A percentile compares a stretch with the other conserved stretches of the same genome.
These are phyloP conservation scores for Synanthedon myopaeformis DNA, from an alignment of 2,888 invertebrate genomes.

Conservation along the genomic window DNA sequence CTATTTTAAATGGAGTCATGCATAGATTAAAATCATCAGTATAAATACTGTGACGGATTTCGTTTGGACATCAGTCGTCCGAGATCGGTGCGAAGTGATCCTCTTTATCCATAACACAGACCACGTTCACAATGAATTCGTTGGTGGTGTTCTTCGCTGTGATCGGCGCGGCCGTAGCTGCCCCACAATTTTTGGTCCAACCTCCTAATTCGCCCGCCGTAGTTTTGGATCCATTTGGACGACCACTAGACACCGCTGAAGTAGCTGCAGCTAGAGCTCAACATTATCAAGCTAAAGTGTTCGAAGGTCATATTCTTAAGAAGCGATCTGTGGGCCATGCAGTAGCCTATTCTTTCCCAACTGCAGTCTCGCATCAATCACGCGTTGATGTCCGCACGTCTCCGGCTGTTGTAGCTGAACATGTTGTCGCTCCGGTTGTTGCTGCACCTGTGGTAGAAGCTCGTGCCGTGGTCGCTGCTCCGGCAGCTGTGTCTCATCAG, in stretches of 20 bases:
- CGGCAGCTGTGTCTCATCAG: constrained; percentile 36
- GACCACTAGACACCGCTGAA: constrained; percentile 5
- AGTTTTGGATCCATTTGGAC: neutral
- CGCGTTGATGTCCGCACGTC: constrained; percentile 48
- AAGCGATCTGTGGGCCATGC: constrained; percentile 29
- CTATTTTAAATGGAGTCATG: constrained; percentile 22
- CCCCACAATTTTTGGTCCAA: constrained; percentile 12
- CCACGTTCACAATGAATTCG: constrained; percentile 49
- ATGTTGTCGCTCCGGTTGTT: constrained; percentile 14
- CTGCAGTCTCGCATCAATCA: constrained; percentile 56
- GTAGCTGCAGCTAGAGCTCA: constrained; percentile 4
- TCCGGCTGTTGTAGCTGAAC: constrained; percentile 23
- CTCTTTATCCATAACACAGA: constrained; percentile 42
- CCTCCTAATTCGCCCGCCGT: neutral
- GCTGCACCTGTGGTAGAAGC: constrained; percentile 21
- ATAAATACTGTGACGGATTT: constrained; percentile 41
- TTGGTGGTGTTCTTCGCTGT: constrained; percentile 55
- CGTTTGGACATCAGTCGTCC: constrained; percentile 36
- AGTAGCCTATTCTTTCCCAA: constrained; percentile 22
- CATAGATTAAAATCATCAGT: constrained; percentile 35
- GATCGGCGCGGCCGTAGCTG: constrained; percentile 29
- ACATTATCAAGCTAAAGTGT: constrained; percentile 3
- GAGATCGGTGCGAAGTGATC: constrained; percentile 42
- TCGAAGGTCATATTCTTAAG: constrained; percentile 5
- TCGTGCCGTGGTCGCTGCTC: constrained; percentile 7